phyloP scores from a whole-genome alignment of 2,113 vertebrate species.

The Poecilia latipinna region DNA sequence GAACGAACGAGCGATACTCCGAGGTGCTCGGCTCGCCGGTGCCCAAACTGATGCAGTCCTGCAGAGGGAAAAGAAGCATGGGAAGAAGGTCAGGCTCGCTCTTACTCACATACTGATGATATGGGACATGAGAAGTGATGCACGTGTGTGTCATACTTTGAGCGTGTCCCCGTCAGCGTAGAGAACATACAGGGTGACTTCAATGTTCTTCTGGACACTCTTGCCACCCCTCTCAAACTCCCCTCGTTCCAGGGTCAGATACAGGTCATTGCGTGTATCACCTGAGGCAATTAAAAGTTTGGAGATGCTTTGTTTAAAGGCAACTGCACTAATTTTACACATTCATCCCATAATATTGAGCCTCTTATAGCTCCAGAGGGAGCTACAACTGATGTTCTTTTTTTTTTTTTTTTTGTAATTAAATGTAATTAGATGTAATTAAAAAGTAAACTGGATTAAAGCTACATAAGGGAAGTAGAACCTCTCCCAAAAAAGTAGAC shows the following conservation, averaged over 20 bases:
- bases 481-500: conserved; percentile 23
- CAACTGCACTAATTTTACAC: conserved; percentile 3
- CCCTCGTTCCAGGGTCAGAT: conserved; percentile 94
- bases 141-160: conserved; percentile 83
- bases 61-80: conserved; percentile 29
- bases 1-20: conserved; percentile 93
- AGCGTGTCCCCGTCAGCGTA: conserved; percentile 89
- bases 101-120: conserved; percentile 21
- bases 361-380: conserved; percentile 12
- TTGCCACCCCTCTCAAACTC: conserved; percentile 99
- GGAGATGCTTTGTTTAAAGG: conserved; percentile 6
- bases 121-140: conserved; percentile 15
- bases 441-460: not conserved
- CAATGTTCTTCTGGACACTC: conserved; percentile 97
- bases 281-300: conserved; percentile 72
- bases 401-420: too few relatives aligned
- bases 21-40: conserved; percentile 88
- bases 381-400: not conserved
- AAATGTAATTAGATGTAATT: too few relatives aligned
- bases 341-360: conserved; percentile 3
- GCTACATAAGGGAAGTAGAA: conserved; percentile 7
- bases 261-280: conserved; percentile 97
- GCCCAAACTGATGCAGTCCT: conserved; percentile 96
- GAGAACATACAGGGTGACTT: conserved; percentile 93
- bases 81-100: conserved; percentile 8